Conservation (phyloP, 2,113 vertebrate genomes). For the Archilochus colubris region DNA sequence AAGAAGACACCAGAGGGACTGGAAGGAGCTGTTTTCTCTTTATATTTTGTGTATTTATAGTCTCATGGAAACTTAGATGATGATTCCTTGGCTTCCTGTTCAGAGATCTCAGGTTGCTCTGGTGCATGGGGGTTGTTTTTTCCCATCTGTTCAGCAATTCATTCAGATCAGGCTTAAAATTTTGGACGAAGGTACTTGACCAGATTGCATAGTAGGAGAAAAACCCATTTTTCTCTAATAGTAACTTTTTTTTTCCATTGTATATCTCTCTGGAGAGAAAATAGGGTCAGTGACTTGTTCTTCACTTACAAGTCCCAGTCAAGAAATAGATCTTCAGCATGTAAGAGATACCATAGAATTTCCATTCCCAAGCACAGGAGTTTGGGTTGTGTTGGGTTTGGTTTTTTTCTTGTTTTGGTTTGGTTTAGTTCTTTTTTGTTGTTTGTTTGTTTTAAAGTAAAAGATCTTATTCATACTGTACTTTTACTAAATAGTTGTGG, state of each 20-base stretch:
- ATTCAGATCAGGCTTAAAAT: neutral
- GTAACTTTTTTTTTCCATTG: neutral
- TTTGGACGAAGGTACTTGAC: neutral
- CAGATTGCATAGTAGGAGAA: neutral
- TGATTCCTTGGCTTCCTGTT: neutral
- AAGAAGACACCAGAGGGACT: neutral
- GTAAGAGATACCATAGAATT: neutral
- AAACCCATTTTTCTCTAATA: neutral
- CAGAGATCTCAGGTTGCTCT: neutral
- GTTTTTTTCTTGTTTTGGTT: no score
- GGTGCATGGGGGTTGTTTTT: neutral
- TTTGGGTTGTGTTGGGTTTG: neutral
- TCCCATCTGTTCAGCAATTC: neutral
- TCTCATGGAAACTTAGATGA: neutral
- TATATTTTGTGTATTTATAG: neutral
- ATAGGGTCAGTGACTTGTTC: neutral
- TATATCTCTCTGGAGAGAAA: neutral
- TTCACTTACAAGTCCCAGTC: neutral
- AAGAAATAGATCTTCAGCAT: neutral
- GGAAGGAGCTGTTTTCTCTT: neutral
- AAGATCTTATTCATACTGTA: neutral
- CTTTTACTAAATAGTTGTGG: neutral
- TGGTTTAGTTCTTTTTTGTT: neutral
- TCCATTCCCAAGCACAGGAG: neutral
- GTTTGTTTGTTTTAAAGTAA: neutral